A percentile compares a stretch with the other conserved stretches of the same genome.
Evolutionary conservation across 1,140 invertebrate genomes (phyloP).

Genomic region (Saccostrea glomerata): DNA sequence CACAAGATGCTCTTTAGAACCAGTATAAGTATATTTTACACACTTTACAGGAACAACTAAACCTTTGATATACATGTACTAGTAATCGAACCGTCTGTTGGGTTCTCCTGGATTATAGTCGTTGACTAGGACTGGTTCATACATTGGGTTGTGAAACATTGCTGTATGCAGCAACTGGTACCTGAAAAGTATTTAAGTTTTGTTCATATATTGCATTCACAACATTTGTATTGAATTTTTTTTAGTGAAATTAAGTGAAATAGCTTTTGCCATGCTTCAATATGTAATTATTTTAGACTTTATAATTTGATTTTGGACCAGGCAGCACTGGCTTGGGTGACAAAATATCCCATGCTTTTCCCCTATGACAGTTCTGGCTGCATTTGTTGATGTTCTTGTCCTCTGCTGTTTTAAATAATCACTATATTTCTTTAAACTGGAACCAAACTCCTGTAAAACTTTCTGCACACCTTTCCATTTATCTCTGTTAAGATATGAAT

Average conservation of each 20-base stretch:
- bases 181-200: neutral
- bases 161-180: neutral
- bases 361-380: neutral
- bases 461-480: neutral
- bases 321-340: neutral
- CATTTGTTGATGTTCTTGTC: neutral
- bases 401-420: neutral
- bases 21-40: conserved; percentile 19
- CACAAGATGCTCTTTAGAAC: conserved; percentile 1
- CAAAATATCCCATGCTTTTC: neutral
- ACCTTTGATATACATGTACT: neutral
- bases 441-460: neutral
- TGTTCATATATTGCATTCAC: too few relatives aligned
- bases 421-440: neutral
- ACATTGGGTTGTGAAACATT: too few relatives aligned
- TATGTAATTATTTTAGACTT: neutral
- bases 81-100: neutral
- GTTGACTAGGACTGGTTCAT: too few relatives aligned
- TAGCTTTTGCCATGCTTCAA: neutral
- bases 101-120: too few relatives aligned
- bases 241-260: neutral
- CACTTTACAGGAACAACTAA: neutral
- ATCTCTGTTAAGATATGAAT: neutral
- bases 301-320: neutral
- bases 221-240: neutral